Percentiles rank a stretch among this genome's conserved stretches.
Evolutionary conservation across 2,797 vertebrate species (phyloP).

Genomic region (Caiman crocodilus): DNA sequence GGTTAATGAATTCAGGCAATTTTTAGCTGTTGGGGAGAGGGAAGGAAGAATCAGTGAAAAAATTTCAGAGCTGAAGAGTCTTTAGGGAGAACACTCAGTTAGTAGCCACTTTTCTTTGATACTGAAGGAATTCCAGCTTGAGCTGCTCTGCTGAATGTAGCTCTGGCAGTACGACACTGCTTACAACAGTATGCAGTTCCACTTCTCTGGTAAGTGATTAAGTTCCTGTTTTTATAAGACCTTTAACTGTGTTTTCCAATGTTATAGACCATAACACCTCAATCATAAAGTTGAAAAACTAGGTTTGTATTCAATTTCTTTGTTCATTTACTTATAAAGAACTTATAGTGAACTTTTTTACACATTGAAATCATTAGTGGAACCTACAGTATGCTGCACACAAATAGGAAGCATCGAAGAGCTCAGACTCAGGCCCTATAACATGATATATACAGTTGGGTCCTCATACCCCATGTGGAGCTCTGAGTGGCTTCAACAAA

Average conservation of each 20-base stretch:
- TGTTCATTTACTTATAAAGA: not conserved
- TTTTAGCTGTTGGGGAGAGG: not conserved
- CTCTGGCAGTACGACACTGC: not conserved
- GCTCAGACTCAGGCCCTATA: not conserved
- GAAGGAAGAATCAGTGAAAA: not conserved
- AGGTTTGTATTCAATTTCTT: not conserved
- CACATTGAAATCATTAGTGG: not conserved
- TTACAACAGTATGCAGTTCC: not conserved
- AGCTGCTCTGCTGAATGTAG: not conserved
- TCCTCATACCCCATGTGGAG: not conserved
- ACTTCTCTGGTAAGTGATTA: not conserved
- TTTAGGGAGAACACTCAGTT: not conserved
- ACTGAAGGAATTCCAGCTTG: not conserved
- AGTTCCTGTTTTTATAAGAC: fast-evolving
- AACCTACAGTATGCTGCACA: not conserved
- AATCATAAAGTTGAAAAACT: not conserved
- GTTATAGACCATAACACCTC: not conserved
- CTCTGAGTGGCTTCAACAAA: not conserved
- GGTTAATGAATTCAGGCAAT: not conserved
- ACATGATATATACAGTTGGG: not conserved
- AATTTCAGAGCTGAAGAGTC: not conserved
- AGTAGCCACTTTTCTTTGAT: not conserved
- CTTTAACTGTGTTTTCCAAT: not conserved
- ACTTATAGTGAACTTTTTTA: not conserved
- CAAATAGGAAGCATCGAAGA: not conserved